Percentiles rank a stretch among this genome's conserved stretches.
These are phyloP conservation scores for Coccyzus lansbergi DNA, from an alignment of 2,797 vertebrate genomes.

Conservation along the genomic window DNA sequence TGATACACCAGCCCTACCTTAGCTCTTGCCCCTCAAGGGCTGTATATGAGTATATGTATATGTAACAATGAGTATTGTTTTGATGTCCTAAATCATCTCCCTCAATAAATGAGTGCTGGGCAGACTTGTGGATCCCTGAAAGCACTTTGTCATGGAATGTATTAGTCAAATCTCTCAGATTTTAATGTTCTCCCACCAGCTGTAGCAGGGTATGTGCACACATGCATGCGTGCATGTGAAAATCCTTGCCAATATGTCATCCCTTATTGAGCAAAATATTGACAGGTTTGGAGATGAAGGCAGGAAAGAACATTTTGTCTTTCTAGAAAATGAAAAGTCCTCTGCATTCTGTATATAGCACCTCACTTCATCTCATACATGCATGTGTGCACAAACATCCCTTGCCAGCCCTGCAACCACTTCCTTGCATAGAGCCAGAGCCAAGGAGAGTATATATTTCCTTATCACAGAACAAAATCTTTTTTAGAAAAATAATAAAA, in stretches of 20 bases:
- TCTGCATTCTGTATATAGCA: not conserved
- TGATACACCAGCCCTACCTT: not conserved
- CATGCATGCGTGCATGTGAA: not conserved
- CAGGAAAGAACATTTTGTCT: not conserved
- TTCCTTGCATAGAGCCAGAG: not conserved
- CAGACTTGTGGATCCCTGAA: not conserved
- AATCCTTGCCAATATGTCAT: constrained; percentile 22
- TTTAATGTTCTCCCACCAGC: not conserved
- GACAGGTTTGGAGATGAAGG: constrained; percentile 42
- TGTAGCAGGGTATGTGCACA: not conserved
- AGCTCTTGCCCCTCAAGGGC: not conserved
- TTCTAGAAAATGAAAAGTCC: constrained; percentile 4
- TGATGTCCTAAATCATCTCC: not conserved
- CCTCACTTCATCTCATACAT: not conserved
- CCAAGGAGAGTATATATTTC: constrained; percentile 66
- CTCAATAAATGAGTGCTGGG: not conserved
- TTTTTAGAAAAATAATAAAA: constrained; percentile 69
- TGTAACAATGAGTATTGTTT: not conserved
- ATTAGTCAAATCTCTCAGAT: not conserved
- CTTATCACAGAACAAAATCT: constrained; percentile 47
- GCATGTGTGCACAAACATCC: not conserved
- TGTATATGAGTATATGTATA: too few species aligned
- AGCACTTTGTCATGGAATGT: not conserved
- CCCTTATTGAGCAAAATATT: constrained; percentile 46
- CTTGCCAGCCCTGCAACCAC: not conserved